Base-by-base conservation (phyloP, 2,797 vertebrate species). In the Apodemus agrarius region DNA sequence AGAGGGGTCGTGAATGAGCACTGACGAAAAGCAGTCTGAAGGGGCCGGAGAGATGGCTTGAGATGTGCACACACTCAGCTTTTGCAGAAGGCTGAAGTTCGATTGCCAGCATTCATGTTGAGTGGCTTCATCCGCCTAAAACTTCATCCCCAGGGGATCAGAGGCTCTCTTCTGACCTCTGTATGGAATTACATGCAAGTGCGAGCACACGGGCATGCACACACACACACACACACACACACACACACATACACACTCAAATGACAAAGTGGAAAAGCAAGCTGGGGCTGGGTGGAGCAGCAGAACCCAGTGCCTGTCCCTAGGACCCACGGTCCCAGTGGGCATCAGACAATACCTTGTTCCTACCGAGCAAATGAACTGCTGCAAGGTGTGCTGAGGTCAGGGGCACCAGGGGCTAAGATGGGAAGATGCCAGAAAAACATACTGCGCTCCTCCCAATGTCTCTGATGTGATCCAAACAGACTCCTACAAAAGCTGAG, bases 371-470 rank as follows among this genome's bases (percentile, higher is more conserved):
- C 21, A 19, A n/a, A 17, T 43, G 22, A 31, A 11, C 49, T 37
- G 21, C 21, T 37, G 21, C 21, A n/a, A 74, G 10, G 63, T 46
- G n/a, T 34, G 19, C 3, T 49, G 46, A 83, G n/a, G 22, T 52
- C 81, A 82, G 21, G 34, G 34, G 16, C 1, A 65, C 22, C 69
- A 83, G 57, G 11, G 59, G 34, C 57, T 86, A 72, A 74, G 61
- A 78, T 49, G 85, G 72, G 93, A 93, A 76, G 61, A 80, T 63
- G 67, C 61, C 79, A 74, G 24, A 76, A n/a, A 93, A 90, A 87
- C 76, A 49, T 24, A 4, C 26, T 49, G 89, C 43, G 57, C 87
- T 87, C 86, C 79, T 83, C 67, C 61, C 61, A 65, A 43, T 57
- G 74, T 49, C 85, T 96, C 72, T 63, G 63, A 40, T 54, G 4